Base-by-base conservation (phyloP, 2,797 vertebrate genomes). In the Spondyliosoma cantharus region DNA sequence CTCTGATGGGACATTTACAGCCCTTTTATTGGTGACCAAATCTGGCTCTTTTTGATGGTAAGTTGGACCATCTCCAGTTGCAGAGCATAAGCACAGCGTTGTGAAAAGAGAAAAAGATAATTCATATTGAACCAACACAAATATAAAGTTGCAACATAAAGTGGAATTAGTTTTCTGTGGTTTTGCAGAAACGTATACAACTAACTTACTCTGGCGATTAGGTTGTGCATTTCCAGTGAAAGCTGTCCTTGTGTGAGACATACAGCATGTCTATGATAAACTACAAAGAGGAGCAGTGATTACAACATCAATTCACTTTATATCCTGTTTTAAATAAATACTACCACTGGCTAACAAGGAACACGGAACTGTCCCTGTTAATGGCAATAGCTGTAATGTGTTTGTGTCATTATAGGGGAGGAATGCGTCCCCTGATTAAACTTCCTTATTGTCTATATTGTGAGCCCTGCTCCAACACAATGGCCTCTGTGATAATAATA, bases 391-490 rank as follows among this genome's bases (percentile, higher is more conserved):
- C 45, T 68, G 68, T 77, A 82, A 52, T 71, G 68, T 60, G 37
- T 78, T 72, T 52, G 82, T 82, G 60, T 76, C 64, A 85, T 74
- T 71, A 70, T 24, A 15, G 24, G 53, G 81, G 72, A 82, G 73
- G 76, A 79, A 91, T 87, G 52, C 43, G 5, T 70, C 57, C 73
- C 50, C 32, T 78, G 62, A 73, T 80, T 48, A 49, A 77, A 25
- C 32, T 88, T 78, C 64, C 80, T 91, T 82, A 87, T 81, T 86
- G 84, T 91, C 86, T 90, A 15, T 64, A 90, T 46, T 56, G 77
- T 78, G 80, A 86, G 80, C 76, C 60, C 59, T 74, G 72, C 69
- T 85, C 76, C 46, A 74, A 77, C 78, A 91, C 87, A 91, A 87
- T 86, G 85, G 82, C 57, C 82, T 76, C 48, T 80, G 25, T 84